Evolutionary conservation across 2,113 vertebrate genomes (phyloP).

Genomic region (Albula glossodonta): DNA sequence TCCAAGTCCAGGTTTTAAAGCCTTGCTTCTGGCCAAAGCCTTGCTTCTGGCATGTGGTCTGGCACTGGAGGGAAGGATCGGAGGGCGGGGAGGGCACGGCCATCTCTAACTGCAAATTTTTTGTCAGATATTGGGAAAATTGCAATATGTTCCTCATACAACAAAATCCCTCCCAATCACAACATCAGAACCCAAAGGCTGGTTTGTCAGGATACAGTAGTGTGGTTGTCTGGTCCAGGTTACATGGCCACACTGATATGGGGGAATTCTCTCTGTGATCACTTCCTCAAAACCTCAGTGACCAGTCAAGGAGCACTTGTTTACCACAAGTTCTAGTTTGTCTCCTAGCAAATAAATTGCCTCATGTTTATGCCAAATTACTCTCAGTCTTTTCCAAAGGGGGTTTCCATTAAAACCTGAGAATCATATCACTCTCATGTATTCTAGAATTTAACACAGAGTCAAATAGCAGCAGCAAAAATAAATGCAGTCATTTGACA

Average conservation of each 20-base stretch:
- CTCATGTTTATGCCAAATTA: background rate
- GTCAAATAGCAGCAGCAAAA: background rate
- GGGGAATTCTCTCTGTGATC: background rate
- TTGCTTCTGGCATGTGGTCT: slow-evolving; percentile 15
- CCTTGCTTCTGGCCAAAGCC: slow-evolving; percentile 20
- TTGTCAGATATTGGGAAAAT: too few species aligned
- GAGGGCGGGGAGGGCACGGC: background rate
- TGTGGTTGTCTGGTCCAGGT: background rate
- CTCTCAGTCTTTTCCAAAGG: background rate
- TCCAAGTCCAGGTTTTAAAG: slow-evolving; percentile 5
- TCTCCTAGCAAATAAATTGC: background rate
- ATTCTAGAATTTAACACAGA: background rate
- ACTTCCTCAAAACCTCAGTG: background rate
- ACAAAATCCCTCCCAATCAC: too few species aligned
- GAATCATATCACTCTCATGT: background rate
- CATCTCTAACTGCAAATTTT: background rate
- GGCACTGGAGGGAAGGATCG: background rate
- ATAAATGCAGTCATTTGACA: background rate
- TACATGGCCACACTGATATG: background rate
- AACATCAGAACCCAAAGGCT: too few species aligned
- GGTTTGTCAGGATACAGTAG: background rate
- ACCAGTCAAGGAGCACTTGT: background rate
- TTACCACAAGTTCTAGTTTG: background rate
- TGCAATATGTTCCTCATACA: too few species aligned
- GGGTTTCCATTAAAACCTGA: background rate